Evolutionary conservation across 2,797 vertebrate genomes (phyloP).

Genomic region (Gastrophryne carolinensis): DNA sequence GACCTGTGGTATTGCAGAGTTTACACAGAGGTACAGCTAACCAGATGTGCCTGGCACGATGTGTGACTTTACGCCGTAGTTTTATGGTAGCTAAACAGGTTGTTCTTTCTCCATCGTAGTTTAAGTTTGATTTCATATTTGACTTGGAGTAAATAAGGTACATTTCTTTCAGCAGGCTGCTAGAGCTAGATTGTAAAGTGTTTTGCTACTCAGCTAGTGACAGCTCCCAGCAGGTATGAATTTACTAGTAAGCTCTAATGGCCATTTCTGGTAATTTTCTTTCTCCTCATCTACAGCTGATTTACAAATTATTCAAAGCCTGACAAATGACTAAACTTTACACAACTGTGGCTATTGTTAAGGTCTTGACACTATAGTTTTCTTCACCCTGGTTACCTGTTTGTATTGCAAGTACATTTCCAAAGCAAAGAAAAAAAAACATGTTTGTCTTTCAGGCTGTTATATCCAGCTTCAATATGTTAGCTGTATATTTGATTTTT

Average conservation of each 20-base stretch:
- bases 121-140: no score
- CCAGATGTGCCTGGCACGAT: no score
- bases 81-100: no score
- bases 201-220: background rate
- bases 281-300: conserved; percentile 43
- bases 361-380: conserved; percentile 17
- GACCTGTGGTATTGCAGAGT: no score
- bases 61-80: no score
- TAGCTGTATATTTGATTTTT: background rate
- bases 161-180: conserved; percentile 17
- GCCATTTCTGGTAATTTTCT: conserved; percentile 40
- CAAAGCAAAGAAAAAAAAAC: background rate
- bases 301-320: conserved; percentile 48
- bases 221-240: conserved; percentile 8
- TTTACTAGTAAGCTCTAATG: conserved; percentile 7
- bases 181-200: conserved; percentile 1
- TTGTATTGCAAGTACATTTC: conserved; percentile 28
- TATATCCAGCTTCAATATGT: background rate
- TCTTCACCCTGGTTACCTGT: conserved; percentile 22
- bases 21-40: no score
- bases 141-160: no score
- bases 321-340: conserved; percentile 45
- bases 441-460: no score
- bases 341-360: conserved; percentile 47
- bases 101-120: no score